phyloP scores from a whole-genome alignment of 2,113 vertebrate genomes.

The Chitala chitala region DNA sequence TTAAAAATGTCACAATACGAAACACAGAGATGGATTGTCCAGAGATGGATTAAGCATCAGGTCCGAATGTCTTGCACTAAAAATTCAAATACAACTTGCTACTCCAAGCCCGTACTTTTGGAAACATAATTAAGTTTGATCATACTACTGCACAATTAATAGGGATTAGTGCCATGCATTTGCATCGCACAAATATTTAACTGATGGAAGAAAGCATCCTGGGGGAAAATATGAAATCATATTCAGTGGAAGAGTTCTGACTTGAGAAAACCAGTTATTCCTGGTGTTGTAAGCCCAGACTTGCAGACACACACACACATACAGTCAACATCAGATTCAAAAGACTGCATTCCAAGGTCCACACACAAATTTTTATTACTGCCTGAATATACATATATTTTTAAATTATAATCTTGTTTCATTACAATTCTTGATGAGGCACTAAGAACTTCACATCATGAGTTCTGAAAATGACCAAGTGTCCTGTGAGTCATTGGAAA shows the following conservation, averaged over 20 bases:
- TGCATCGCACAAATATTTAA: not conserved
- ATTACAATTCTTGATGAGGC: not conserved
- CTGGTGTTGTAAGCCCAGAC: not conserved
- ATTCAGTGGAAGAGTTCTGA: not conserved
- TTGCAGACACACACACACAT: not conserved
- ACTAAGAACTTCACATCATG: not conserved
- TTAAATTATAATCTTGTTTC: no score
- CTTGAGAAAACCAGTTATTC: constrained; percentile 17
- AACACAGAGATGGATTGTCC: no score
- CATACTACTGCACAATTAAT: not conserved
- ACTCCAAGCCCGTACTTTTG: no score
- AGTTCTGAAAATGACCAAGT: not conserved
- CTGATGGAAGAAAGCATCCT: not conserved
- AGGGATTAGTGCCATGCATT: not conserved
- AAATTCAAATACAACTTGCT: no score
- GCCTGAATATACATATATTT: no score
- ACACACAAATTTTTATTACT: not conserved
- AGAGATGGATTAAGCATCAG: no score
- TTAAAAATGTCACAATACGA: no score
- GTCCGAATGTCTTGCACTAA: no score
- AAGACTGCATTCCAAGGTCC: not conserved
- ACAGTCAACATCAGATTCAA: not conserved
- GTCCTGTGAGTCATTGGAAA: not conserved
- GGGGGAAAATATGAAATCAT: not conserved
- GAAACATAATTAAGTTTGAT: not conserved